phyloP scores from a whole-genome alignment of 2,797 vertebrate species.

The Anguilla megastoma region DNA sequence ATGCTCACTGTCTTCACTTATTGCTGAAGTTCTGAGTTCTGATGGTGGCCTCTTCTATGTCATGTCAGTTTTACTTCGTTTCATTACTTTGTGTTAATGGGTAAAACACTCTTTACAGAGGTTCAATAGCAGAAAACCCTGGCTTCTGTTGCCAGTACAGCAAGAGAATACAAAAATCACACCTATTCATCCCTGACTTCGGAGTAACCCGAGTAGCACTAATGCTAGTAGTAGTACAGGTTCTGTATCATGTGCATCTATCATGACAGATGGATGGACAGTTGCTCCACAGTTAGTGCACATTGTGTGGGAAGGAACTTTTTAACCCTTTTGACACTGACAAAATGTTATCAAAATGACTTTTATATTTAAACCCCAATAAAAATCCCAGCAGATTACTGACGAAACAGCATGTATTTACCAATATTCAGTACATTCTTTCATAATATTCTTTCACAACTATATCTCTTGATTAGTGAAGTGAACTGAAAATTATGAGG shows the following conservation, averaged over 20 bases:
- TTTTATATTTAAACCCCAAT: no score
- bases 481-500: neutral
- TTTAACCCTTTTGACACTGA: constrained; percentile 48
- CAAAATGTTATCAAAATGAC: neutral
- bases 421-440: no score
- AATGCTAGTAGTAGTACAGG: neutral
- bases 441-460: no score
- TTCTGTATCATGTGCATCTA: neutral
- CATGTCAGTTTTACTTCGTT: neutral
- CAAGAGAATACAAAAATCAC: neutral
- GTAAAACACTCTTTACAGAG: neutral
- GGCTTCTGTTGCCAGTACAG: neutral
- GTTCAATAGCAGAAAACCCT: neutral
- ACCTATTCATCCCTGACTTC: neutral
- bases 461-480: no score
- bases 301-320: constrained; percentile 36
- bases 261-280: constrained; percentile 28
- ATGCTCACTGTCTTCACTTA: no score
- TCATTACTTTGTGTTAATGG: neutral
- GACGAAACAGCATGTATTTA: no score
- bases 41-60: neutral
- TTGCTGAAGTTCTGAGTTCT: no score
- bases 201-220: neutral
- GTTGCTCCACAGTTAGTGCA: constrained; percentile 43
- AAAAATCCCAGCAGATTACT: no score